Percentiles rank a stretch among this genome's conserved stretches.
phyloP scores from a whole-genome alignment of 2,113 vertebrate species.

The Peromyscus polionotus region DNA sequence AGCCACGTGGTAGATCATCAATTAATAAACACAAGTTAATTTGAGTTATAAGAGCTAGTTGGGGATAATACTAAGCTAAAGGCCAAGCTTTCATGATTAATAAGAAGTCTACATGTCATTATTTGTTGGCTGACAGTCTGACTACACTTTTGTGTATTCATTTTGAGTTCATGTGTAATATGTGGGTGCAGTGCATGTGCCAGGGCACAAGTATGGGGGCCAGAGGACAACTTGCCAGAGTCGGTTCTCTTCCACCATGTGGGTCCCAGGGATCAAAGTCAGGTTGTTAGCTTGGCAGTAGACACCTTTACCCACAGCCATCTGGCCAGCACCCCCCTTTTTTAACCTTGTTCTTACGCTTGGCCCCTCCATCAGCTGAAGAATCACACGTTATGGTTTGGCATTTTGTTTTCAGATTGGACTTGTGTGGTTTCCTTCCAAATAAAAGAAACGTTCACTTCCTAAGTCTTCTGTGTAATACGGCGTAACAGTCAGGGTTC shows the following conservation, averaged over 20 bases:
- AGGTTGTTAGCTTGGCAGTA: not conserved
- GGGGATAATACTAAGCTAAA: not conserved
- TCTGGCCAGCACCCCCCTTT: not conserved
- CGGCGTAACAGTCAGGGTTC: not conserved
- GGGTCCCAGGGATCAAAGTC: not conserved
- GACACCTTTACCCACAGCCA: not conserved
- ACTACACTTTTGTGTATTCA: not conserved
- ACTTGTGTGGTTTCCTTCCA: not conserved
- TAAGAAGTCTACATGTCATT: not conserved
- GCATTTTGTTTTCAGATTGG: constrained; percentile 55
- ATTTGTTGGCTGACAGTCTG: not conserved
- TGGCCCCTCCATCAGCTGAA: not conserved
- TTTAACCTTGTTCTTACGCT: constrained; percentile 39
- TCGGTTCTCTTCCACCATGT: not conserved
- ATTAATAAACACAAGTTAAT: not conserved
- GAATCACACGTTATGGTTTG: constrained; percentile 48
- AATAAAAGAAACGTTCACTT: constrained; percentile 42
- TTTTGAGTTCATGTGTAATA: too few relatives aligned
- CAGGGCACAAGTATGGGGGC: not conserved
- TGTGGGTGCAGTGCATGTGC: not conserved
- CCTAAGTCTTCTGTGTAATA: constrained; percentile 37
- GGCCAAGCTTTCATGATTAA: not conserved
- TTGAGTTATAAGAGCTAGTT: not conserved
- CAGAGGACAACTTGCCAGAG: not conserved
- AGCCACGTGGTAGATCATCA: not conserved